phyloP scores from a whole-genome alignment of 2,113 vertebrate species.

The Cyrtonyx montezumae region DNA sequence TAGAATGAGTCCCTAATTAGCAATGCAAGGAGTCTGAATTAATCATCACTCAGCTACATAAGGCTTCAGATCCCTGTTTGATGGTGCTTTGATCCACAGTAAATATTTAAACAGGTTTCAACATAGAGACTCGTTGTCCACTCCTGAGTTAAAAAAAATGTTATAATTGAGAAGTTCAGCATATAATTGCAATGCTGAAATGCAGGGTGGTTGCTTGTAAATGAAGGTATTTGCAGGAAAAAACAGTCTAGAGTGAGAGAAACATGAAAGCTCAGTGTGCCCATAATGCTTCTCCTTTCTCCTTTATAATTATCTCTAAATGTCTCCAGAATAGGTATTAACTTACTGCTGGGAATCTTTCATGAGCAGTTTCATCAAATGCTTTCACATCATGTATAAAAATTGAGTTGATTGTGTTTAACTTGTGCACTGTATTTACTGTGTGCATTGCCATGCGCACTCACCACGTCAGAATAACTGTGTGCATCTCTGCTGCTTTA shows the following conservation, averaged over 20 bases:
- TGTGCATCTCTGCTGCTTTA: fast-evolving
- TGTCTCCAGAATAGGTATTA: background rate
- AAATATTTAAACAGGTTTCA: background rate
- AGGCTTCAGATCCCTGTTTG: constrained; percentile 9
- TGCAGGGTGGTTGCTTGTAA: background rate
- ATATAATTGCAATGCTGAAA: background rate
- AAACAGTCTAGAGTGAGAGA: background rate
- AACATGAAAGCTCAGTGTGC: fast-evolving
- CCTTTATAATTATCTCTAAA: background rate
- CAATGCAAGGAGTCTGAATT: background rate
- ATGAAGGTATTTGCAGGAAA: background rate
- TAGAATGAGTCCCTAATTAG: constrained; percentile 16
- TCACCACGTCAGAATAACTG: background rate
- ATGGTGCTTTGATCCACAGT: constrained; percentile 9
- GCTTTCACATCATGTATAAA: background rate
- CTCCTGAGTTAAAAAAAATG: background rate
- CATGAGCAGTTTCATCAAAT: background rate
- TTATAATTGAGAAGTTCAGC: background rate
- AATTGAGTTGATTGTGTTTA: background rate
- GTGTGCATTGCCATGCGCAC: background rate
- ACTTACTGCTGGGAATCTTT: background rate
- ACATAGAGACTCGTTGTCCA: background rate
- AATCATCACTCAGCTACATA: constrained; percentile 16
- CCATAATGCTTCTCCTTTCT: background rate
- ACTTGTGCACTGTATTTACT: background rate